phyloP scores from a whole-genome alignment of 2,888 invertebrate genomes.

The Acanthosepion pharaonis region DNA sequence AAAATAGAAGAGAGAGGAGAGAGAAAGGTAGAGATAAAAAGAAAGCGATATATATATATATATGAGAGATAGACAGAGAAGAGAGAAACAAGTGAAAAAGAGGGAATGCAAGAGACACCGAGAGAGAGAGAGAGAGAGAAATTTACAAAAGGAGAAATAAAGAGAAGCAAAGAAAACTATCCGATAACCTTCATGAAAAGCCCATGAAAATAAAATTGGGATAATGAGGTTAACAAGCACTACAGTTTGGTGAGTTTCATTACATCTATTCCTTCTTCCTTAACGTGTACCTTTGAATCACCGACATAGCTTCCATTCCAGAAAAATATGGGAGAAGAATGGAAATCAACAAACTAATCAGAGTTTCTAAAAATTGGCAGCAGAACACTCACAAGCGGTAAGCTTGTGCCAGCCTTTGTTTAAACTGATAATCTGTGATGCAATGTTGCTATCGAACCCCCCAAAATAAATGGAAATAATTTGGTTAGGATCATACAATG shows the following conservation, averaged over 20 bases:
- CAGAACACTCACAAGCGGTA: too few species aligned
- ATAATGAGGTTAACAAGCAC: too few species aligned
- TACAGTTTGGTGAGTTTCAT: too few species aligned
- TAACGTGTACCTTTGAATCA: background rate
- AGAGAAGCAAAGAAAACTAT: background rate
- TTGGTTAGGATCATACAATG: too few species aligned
- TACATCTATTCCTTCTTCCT: background rate
- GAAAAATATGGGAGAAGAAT: too few species aligned
- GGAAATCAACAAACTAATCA: background rate
- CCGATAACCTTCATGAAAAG: background rate
- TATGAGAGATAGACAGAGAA: too few species aligned
- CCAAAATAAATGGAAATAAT: too few species aligned
- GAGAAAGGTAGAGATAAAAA: background rate
- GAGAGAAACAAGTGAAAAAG: background rate
- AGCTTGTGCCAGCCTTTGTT: too few species aligned
- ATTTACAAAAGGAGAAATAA: background rate
- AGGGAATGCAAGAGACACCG: background rate
- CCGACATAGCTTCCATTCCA: background rate
- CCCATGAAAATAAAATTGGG: background rate
- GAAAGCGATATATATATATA: background rate
- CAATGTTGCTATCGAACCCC: too few species aligned
- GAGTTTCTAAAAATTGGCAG: too few species aligned
- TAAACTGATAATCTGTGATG: too few species aligned
- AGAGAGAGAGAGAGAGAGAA: background rate
- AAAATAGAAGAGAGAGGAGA: background rate